Percentiles rank a stretch among this genome's conserved stretches.
These are phyloP conservation scores for Mya arenaria DNA, from an alignment of 1,140 invertebrate species.

Conservation along the genomic window DNA sequence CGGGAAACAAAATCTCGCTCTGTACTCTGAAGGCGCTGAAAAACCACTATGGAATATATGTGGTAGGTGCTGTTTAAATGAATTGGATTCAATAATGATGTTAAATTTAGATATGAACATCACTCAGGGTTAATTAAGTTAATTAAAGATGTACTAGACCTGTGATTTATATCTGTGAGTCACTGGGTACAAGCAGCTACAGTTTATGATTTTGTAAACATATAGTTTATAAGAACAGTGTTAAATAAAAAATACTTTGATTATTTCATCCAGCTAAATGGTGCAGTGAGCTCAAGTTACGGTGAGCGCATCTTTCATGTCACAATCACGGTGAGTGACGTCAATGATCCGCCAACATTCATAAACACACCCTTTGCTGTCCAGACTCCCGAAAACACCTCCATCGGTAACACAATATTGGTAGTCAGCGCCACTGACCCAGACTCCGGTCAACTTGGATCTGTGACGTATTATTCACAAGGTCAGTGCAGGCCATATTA, in stretches of 20 bases:
- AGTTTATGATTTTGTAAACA: too few relatives aligned
- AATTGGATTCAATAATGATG: too few relatives aligned
- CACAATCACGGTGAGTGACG: slow-evolving; percentile 6
- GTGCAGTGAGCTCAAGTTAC: background rate
- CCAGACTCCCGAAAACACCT: background rate
- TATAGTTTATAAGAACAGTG: too few relatives aligned
- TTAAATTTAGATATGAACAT: too few relatives aligned
- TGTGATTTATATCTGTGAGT: too few relatives aligned
- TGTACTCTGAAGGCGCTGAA: slow-evolving; percentile 14
- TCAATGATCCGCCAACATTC: slow-evolving; percentile 36
- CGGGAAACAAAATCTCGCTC: background rate
- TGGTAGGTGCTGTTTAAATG: too few relatives aligned
- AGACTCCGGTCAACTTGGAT: slow-evolving; percentile 29
- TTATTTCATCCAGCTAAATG: slow-evolving; percentile 16
- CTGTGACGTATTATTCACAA: slow-evolving; percentile 25
- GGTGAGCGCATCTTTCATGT: slow-evolving; percentile 4
- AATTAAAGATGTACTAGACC: too few relatives aligned
- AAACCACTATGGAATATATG: slow-evolving; percentile 1
- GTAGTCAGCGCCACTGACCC: slow-evolving; percentile 7
- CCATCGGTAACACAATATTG: background rate
- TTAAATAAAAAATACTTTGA: too few relatives aligned
- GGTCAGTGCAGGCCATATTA: too few relatives aligned
- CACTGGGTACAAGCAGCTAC: too few relatives aligned
- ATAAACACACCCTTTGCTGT: background rate
- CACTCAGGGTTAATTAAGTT: too few relatives aligned